Base-by-base conservation (phyloP, 2,113 vertebrate species). In the Odobenus rosmarus region DNA sequence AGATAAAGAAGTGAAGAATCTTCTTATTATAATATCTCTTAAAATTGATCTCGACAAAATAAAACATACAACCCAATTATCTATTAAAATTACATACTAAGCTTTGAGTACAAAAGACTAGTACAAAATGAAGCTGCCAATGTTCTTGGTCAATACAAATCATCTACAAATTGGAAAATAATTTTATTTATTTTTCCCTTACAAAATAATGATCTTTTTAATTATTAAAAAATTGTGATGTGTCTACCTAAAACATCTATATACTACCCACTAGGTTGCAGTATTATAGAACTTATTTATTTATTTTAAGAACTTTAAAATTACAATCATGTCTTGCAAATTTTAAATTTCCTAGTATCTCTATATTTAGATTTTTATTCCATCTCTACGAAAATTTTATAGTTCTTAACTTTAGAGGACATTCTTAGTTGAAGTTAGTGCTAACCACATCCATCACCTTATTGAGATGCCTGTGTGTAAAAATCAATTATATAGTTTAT, bases 41-140 rank as follows among this genome's bases (percentile, higher is more conserved):
- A 82, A 89, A 90, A 67, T 83, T 93, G 55, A 69, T 61, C 4
- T 88, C 10, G 42, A 28, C n/a, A 82, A 86, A 88, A 95, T 85
- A 77, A 92, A 84, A 16, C 8, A 91, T 24, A 49, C 9, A 64
- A 76, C 15, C 1, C 15, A 72, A 3, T 86, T 85, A 0, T 36
- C 21, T 77, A 62, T 46, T 51, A 12, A 87, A 86, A n/a, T 61
- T 86, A 42, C 2, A 11, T 26, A 62, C n/a, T 53, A 93, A 90
- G 5, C 4, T 92, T 90, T 95, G 31, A 82, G 4, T 69, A 55
- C 24, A 92, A 74, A 74, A 86, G 5, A 5, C 4, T 51, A 76
- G 57, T 5, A 88, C 24, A 85, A 88, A 88, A 69, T 88, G 31
- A 74, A 82, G 10, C 1, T 93, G 28, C 21, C 9, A n/a, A 26